phyloP scores from a whole-genome alignment of 2,797 vertebrate species.

The Brachyrhaphis roseni region DNA sequence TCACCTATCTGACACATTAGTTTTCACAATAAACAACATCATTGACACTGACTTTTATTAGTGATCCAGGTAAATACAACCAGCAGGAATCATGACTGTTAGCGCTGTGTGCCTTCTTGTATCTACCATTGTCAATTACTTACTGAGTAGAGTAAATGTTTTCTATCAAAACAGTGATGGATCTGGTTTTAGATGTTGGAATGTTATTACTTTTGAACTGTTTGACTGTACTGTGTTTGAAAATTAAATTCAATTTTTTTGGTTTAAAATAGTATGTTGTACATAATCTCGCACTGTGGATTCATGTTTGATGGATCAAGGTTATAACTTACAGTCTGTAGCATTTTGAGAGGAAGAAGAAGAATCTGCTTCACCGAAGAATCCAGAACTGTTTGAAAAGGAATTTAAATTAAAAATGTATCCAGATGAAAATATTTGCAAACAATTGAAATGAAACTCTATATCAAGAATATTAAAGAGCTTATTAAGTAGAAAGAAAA shows the following conservation, averaged over 20 bases:
- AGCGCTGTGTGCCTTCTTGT: not conserved
- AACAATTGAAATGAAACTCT: not conserved
- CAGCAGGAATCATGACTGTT: not conserved
- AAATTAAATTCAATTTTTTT: not conserved
- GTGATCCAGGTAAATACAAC: not conserved
- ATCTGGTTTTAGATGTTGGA: not conserved
- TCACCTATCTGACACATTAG: not conserved
- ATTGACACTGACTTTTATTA: not conserved
- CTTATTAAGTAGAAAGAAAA: slow-evolving; percentile 6
- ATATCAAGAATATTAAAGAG: not conserved
- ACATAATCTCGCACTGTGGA: not conserved
- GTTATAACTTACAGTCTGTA: slow-evolving; percentile 55
- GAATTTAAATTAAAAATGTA: not conserved
- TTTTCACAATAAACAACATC: not conserved
- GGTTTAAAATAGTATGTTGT: not conserved
- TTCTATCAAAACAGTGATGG: not conserved
- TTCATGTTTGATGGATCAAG: not conserved
- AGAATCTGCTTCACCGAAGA: slow-evolving; percentile 37
- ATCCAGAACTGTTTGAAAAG: slow-evolving; percentile 59
- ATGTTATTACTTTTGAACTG: not conserved
- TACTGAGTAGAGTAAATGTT: not conserved
- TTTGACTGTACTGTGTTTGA: not conserved
- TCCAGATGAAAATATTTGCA: not conserved
- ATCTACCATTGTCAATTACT: not conserved
- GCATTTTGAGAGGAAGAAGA: slow-evolving; percentile 32